Conservation (phyloP, 2,888 invertebrate genomes). For the Drosophila kanekoi region DNA sequence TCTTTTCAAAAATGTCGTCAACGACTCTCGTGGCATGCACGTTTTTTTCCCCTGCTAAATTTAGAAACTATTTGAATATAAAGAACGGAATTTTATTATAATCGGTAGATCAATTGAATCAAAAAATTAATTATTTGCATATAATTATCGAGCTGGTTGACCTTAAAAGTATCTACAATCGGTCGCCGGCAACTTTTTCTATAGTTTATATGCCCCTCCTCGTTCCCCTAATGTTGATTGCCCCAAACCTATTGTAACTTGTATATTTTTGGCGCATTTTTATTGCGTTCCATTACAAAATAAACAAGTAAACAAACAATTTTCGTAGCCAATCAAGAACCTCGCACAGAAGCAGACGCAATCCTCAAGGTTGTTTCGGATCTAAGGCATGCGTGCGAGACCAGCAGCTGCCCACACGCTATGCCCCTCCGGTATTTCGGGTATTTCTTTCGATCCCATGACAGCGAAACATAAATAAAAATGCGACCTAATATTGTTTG, state of each 20-base stretch:
- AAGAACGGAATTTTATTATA: constrained; percentile 7
- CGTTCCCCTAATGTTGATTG: neutral
- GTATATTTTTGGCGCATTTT: neutral
- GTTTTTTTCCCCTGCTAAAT: constrained; percentile 50
- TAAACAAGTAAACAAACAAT: constrained; percentile 42
- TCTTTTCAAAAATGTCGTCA: constrained; percentile 28
- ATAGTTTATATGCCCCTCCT: neutral
- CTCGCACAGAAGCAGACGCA: constrained; percentile 39
- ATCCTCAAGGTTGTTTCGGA: constrained; percentile 57
- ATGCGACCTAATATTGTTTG: constrained; percentile 35
- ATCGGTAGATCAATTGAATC: neutral
- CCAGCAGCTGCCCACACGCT: constrained; percentile 7
- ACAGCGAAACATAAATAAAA: constrained; percentile 46
- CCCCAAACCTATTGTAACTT: neutral
- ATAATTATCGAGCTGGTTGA: neutral
- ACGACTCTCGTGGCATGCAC: constrained; percentile 66
- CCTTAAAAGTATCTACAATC: constrained; percentile 1
- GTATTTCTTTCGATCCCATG: constrained; percentile 21
- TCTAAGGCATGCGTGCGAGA: constrained; percentile 40
- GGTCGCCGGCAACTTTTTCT: neutral
- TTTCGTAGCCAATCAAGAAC: constrained; percentile 48
- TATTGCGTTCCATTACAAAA: constrained; percentile 5
- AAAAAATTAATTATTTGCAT: constrained; percentile 5
- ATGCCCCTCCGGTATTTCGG: neutral
- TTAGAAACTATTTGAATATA: constrained; percentile 17